Conservation (phyloP, 1,140 invertebrate genomes). For the Drosophila carrolli region DNA sequence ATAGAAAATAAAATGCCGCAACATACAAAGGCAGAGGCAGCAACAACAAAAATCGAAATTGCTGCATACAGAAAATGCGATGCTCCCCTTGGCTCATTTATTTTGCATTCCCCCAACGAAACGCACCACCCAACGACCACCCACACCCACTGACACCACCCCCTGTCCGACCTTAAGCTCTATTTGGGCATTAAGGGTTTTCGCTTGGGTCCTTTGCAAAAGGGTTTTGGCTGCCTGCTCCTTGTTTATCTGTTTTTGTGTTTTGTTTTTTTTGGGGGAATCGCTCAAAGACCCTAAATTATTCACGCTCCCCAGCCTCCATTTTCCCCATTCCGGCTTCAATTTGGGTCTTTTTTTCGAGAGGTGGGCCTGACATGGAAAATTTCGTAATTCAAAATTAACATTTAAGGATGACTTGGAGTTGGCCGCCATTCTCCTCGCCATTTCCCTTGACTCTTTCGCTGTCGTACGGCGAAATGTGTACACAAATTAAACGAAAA, state of each 20-base stretch:
- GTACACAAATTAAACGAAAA: constrained; percentile 66
- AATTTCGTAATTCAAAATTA: constrained; percentile 83
- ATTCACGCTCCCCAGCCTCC: constrained; percentile 57
- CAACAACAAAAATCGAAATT: constrained; percentile 57
- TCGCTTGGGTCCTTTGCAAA: constrained; percentile 51
- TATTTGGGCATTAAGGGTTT: constrained; percentile 80
- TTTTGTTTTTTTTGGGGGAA: constrained; percentile 49
- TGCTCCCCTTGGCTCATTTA: constrained; percentile 47
- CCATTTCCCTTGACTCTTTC: constrained; percentile 27
- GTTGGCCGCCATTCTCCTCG: constrained; percentile 53
- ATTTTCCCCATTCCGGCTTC: background rate
- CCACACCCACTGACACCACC: constrained; percentile 7
- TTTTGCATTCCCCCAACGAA: constrained; percentile 24
- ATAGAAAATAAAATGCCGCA: constrained; percentile 83
- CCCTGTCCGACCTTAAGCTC: constrained; percentile 68
- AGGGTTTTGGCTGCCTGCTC: constrained; percentile 38
- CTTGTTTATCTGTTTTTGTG: constrained; percentile 44
- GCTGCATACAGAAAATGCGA: constrained; percentile 68
- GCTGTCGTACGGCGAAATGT: constrained; percentile 45
- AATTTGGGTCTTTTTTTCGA: constrained; percentile 1
- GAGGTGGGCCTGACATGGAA: constrained; percentile 63
- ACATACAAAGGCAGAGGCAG: constrained; percentile 52
- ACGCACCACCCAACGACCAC: background rate
- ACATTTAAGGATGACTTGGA: constrained; percentile 83
- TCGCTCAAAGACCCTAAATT: constrained; percentile 78